These are phyloP conservation scores for Rhabdornis inornatus DNA, from an alignment of 2,113 vertebrate species.

Conservation along the genomic window DNA sequence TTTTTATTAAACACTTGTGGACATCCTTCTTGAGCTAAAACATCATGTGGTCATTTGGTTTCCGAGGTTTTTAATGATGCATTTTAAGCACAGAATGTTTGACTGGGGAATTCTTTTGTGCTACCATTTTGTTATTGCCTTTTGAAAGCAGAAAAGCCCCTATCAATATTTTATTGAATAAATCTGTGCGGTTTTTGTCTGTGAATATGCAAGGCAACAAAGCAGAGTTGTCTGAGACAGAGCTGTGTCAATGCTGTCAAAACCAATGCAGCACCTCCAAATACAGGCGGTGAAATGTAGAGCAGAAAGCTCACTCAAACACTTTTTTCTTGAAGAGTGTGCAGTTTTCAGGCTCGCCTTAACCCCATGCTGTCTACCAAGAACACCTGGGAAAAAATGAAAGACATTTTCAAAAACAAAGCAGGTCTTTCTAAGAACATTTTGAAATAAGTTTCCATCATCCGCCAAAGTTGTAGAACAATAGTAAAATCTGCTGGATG, in stretches of 20 bases:
- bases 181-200: background rate
- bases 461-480: background rate
- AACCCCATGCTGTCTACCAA: background rate
- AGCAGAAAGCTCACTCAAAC: background rate
- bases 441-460: background rate
- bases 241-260: background rate
- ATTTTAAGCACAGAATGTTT: background rate
- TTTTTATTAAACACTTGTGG: background rate
- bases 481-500: background rate
- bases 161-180: conserved; percentile 47
- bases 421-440: background rate
- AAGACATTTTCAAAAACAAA: background rate
- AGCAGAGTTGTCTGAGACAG: background rate
- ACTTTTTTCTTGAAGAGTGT: background rate
- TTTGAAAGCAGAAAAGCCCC: background rate
- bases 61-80: background rate
- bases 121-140: conserved; percentile 1
- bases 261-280: background rate
- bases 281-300: background rate
- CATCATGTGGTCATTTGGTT: background rate
- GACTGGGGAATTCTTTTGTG: background rate
- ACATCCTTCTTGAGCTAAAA: background rate
- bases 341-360: background rate
- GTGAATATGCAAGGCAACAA: background rate
- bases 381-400: background rate